These are phyloP conservation scores for Pedetes capensis DNA, from an alignment of 2,113 vertebrate species.

Conservation along the genomic window DNA sequence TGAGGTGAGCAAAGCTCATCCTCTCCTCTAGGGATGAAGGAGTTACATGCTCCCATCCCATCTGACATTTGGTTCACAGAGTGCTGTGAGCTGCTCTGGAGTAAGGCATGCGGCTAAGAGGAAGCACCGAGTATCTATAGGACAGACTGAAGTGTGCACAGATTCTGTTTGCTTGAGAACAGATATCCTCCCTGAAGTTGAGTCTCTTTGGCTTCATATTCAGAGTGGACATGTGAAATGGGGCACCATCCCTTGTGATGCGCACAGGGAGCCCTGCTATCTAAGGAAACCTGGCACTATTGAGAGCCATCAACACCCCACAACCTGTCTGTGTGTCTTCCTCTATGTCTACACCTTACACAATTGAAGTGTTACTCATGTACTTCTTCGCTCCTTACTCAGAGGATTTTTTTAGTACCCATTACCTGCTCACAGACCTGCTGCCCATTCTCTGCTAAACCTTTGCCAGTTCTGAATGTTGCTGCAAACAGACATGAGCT, in stretches of 20 bases:
- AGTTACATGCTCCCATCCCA: background rate
- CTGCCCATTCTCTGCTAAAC: fast-evolving
- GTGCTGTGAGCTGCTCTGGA: background rate
- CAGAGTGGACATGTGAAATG: background rate
- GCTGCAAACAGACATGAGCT: background rate
- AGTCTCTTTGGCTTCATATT: background rate
- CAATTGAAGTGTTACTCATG: fast-evolving
- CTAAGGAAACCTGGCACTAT: background rate
- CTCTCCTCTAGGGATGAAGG: slow-evolving; percentile 20
- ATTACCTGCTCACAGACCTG: background rate
- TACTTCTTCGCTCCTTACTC: fast-evolving
- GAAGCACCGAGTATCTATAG: background rate
- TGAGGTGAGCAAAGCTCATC: background rate
- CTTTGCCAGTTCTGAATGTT: background rate
- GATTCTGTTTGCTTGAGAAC: slow-evolving; percentile 49
- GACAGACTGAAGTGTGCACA: slow-evolving; percentile 5
- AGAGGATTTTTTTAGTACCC: background rate
- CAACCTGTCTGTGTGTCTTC: background rate
- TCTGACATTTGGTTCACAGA: slow-evolving; percentile 24
- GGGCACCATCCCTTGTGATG: background rate
- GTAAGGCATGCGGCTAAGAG: background rate
- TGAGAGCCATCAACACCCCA: background rate
- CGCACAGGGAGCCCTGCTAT: no score
- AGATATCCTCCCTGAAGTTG: slow-evolving; percentile 14
- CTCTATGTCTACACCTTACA: fast-evolving